A percentile compares a stretch with the other conserved stretches of the same genome.
Conservation (phyloP, 1,140 invertebrate species). For the Ridgeia piscesae region DNA sequence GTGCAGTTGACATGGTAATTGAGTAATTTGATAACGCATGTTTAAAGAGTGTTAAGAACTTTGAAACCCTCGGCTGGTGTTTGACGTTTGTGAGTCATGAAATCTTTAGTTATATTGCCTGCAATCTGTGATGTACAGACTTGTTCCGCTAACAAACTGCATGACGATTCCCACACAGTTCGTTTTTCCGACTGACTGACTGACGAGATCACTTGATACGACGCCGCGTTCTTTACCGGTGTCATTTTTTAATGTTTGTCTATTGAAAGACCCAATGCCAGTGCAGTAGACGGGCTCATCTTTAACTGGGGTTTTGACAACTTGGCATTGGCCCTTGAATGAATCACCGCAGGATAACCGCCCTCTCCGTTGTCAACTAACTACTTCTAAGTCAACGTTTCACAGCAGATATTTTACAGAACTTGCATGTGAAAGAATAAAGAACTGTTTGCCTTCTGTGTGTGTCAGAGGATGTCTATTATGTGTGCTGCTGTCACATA, state of each 20-base stretch:
- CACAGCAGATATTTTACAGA: background rate
- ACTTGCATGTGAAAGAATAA: background rate
- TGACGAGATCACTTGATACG: background rate
- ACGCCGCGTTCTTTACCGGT: background rate
- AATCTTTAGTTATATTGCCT: too few species aligned
- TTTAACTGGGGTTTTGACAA: background rate
- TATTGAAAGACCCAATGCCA: background rate
- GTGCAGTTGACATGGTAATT: background rate
- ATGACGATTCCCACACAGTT: background rate
- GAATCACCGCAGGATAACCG: background rate
- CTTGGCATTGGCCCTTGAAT: background rate
- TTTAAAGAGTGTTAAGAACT: background rate
- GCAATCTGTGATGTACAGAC: too few species aligned
- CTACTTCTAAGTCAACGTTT: background rate
- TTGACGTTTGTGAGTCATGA: too few species aligned
- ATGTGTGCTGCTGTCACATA: background rate
- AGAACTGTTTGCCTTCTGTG: background rate
- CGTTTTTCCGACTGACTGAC: background rate
- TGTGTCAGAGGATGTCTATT: too few species aligned
- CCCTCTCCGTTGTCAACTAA: background rate
- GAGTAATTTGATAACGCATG: background rate
- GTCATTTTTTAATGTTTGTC: slow-evolving; percentile 1
- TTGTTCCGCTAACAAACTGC: background rate
- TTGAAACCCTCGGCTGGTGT: background rate
- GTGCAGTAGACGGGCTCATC: background rate